A percentile compares a stretch with the other conserved stretches of the same genome.
These are phyloP conservation scores for Trissolcus brochymenae DNA, from an alignment of 2,888 invertebrate genomes.

Conservation along the genomic window DNA sequence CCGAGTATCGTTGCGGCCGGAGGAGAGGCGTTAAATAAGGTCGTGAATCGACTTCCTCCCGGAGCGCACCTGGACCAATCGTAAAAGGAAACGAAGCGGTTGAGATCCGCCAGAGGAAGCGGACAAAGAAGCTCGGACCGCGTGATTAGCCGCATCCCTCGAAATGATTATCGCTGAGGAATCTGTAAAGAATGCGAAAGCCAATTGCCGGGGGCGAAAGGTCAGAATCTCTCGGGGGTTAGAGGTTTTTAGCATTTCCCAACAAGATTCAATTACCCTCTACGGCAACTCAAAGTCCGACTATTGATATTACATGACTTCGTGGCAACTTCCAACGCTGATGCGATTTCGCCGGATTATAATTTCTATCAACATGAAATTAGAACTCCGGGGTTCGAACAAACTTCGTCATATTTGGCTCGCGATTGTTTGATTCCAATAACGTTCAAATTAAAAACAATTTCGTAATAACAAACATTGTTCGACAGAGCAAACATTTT, in stretches of 20 bases:
- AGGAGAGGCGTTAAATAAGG: constrained; percentile 18
- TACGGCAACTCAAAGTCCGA: background rate
- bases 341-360: background rate
- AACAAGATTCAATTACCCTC: constrained; percentile 16
- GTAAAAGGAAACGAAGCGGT: constrained; percentile 32
- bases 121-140: constrained; percentile 22
- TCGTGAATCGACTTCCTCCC: constrained; percentile 22
- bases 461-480: no score
- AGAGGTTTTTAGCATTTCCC: constrained; percentile 9
- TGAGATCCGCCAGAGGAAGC: constrained; percentile 11
- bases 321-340: background rate
- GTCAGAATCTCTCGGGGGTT: no score
- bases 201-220: constrained; percentile 17
- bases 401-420: no score
- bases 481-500: no score
- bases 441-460: no score
- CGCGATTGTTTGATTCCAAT: no score
- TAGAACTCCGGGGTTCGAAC: no score
- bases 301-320: constrained; percentile 6
- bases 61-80: constrained; percentile 35
- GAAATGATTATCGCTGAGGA: constrained; percentile 19
- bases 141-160: constrained; percentile 15
- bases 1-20: constrained; percentile 7
- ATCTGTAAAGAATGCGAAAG: constrained; percentile 21
- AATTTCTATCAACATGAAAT: no score